Percentiles rank a stretch among this genome's conserved stretches.
Conservation (phyloP, 2,113 vertebrate genomes). For the Sinocyclocheilus grahami region DNA sequence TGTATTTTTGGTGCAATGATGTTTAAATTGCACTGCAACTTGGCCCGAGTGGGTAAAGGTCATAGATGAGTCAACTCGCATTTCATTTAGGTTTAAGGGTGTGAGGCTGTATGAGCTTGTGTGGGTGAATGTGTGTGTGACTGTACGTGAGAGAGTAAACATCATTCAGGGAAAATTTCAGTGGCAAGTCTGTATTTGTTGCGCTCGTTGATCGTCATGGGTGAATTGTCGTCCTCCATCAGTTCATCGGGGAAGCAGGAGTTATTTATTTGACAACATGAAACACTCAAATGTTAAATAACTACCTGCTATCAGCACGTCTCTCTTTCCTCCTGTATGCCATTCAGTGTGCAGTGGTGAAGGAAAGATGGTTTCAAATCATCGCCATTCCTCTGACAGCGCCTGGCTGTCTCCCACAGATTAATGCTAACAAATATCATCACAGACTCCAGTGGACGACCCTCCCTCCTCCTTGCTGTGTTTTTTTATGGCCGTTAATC, state of each 20-base stretch:
- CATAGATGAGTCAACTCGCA: slow-evolving; percentile 24
- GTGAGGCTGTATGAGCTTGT: no score
- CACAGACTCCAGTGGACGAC: slow-evolving; percentile 8
- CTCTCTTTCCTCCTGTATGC: slow-evolving; percentile 4
- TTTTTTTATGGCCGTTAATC: slow-evolving; percentile 50
- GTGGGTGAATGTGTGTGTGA: background rate
- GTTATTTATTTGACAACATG: slow-evolving; percentile 29
- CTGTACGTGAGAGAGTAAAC: slow-evolving; percentile 6
- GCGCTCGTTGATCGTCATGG: slow-evolving; percentile 39
- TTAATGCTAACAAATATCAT: slow-evolving; percentile 37
- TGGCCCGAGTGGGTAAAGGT: slow-evolving; percentile 29
- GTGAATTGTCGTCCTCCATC: slow-evolving; percentile 11
- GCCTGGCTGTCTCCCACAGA: slow-evolving; percentile 16
- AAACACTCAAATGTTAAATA: slow-evolving; percentile 28
- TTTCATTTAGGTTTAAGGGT: no score
- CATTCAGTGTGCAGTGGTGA: background rate
- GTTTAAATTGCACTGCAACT: background rate
- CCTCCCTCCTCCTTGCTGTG: background rate
- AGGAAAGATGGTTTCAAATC: slow-evolving; percentile 23
- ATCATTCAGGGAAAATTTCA: slow-evolving; percentile 10
- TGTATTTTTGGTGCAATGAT: background rate
- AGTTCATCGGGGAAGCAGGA: background rate
- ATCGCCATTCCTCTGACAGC: slow-evolving; percentile 3
- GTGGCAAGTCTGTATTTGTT: slow-evolving; percentile 9
- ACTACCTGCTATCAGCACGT: slow-evolving; percentile 28